Evolutionary conservation across 2,797 vertebrate genomes (phyloP).

Genomic region (Xyrichtys novacula): DNA sequence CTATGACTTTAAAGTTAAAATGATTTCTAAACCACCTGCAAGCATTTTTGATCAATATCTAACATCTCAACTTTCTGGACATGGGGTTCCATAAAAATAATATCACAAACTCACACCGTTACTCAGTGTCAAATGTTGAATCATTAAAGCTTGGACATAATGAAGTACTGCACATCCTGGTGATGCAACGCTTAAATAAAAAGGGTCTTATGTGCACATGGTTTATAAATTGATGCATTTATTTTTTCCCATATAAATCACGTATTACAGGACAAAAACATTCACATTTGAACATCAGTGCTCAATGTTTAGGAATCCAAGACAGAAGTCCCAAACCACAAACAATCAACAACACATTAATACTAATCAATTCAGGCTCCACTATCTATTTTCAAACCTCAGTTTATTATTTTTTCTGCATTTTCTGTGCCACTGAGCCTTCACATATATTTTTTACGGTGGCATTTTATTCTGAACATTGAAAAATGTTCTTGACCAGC

Average conservation of each 20-base stretch:
- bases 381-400: neutral
- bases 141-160: too few species aligned
- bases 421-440: conserved; percentile 3
- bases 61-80: too few species aligned
- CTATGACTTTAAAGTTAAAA: too few species aligned
- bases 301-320: neutral
- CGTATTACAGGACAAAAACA: conserved; percentile 23
- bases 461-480: neutral
- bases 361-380: neutral
- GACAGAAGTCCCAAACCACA: neutral
- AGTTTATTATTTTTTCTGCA: neutral
- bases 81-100: too few species aligned
- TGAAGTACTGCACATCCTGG: neutral
- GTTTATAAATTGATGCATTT: conserved; percentile 49
- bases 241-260: conserved; percentile 49
- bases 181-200: neutral
- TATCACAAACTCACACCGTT: too few species aligned
- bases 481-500: neutral
- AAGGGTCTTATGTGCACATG: neutral
- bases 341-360: neutral
- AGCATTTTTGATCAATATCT: too few species aligned
- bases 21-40: too few species aligned
- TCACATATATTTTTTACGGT: neutral
- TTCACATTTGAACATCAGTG: conserved; percentile 11
- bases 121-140: too few species aligned